Evolutionary conservation across 2,113 vertebrate species (phyloP).

Genomic region (Odobenus rosmarus): DNA sequence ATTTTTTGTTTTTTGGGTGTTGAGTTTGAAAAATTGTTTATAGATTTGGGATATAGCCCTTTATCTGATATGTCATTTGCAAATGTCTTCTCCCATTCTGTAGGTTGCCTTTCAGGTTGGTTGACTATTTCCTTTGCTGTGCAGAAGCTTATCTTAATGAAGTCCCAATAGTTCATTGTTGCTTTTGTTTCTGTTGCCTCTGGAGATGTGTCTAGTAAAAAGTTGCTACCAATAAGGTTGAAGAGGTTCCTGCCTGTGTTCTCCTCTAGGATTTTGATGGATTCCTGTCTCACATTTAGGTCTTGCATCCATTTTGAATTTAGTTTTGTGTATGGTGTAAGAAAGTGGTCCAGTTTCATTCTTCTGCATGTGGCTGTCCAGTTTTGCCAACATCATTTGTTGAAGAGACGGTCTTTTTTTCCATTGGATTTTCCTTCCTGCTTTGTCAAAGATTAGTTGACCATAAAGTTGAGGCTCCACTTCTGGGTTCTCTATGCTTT

Average conservation of each 20-base stretch:
- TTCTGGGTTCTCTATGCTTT: neutral
- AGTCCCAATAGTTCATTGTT: neutral
- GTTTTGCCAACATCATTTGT: neutral
- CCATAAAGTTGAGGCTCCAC: neutral
- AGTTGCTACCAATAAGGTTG: neutral
- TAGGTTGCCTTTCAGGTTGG: neutral
- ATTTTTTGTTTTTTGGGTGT: neutral
- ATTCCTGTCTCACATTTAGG: neutral
- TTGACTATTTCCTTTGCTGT: neutral
- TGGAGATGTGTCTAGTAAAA: neutral
- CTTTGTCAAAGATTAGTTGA: neutral
- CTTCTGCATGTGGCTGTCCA: neutral
- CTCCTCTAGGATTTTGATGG: neutral
- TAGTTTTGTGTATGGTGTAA: neutral
- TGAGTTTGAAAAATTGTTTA: neutral
- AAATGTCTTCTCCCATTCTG: neutral
- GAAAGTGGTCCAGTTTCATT: neutral
- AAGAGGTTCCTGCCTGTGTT: neutral
- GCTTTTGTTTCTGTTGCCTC: neutral
- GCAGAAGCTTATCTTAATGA: neutral
- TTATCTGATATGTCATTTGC: neutral
- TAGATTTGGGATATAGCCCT: neutral
- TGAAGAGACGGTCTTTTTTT: neutral
- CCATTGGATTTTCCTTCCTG: neutral
- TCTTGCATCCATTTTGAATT: neutral